Base-by-base conservation (phyloP, 2,113 vertebrate species). In the Heliornis fulica region DNA sequence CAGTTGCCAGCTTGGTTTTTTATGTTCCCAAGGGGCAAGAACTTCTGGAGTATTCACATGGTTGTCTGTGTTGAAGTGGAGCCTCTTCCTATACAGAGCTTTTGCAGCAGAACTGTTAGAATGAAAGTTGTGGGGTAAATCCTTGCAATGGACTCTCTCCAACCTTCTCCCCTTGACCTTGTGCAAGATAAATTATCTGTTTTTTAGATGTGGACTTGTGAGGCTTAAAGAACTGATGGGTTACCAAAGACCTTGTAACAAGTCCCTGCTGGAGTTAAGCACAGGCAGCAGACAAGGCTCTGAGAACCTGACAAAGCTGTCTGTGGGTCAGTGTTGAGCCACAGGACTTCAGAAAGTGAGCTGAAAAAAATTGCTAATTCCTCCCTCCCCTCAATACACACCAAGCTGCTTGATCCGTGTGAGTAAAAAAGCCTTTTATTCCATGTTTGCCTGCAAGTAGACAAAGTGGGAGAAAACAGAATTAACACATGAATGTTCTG, bases 401-500 rank as follows among this genome's bases (percentile, higher is more conserved):
- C 18, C 85, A 68, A 92, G 68, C 72, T 90, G 86, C 59, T 87
- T 87, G 56, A 81, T 90, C 68, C 32, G 41, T 32, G 19, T 66
- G 72, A 77, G 21, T 86, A 50, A 95, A 90, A 86, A 20, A 40
- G 51, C 29, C 23, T 81, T 90, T 94, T 93, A 90, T 93, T 90
- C 60, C 14, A 78, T 82, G 72, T 80, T 97, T 92, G 69, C 38
- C 51, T 34, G 43, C 68, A 87, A 87, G 82, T 60, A 91, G 86
- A 75, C 86, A 68, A 78, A 94, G 93, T 4, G 0, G 26, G 57
- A 84, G 80, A 94, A 92, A 94, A 93, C 68, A 89, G 72, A 96
- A 87, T 93, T 92, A 95, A 68, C 89, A 78, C 18, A 40, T 93
- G 80, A 93, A 91, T 92, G 64, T 94, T 93, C 82, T 54, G 59